Evolutionary conservation across 92 coral and sea anemone genomes (phyloP).

Genomic region (Pocillopora meandrina): DNA sequence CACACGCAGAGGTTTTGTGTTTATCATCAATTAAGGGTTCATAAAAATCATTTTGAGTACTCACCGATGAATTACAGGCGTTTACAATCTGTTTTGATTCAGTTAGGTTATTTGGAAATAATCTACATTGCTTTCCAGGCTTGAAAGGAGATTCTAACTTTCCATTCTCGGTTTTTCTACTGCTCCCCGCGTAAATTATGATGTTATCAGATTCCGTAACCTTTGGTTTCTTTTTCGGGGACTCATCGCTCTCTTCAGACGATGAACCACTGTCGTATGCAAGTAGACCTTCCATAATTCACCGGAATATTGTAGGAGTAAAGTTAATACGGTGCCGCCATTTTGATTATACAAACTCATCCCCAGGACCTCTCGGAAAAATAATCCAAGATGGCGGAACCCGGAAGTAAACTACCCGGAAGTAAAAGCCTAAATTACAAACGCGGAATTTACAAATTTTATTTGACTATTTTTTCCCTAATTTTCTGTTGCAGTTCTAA

Average conservation of each 20-base stretch:
- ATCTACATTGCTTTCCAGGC: no score
- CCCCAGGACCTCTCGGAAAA: not conserved
- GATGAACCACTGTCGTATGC: slow-evolving; percentile 25
- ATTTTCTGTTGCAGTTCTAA: no score
- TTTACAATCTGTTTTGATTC: no score
- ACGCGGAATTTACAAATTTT: no score
- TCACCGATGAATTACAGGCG: no score
- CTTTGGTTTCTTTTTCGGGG: slow-evolving; percentile 22
- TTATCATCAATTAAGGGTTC: no score
- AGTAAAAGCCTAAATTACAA: no score
- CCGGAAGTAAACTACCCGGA: not conserved
- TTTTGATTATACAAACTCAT: not conserved
- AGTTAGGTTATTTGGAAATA: no score
- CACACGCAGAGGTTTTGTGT: no score
- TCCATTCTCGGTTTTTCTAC: slow-evolving; percentile 18
- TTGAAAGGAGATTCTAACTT: no score
- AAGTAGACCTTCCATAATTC: slow-evolving; percentile 13
- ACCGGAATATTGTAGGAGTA: not conserved
- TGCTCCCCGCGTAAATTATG: slow-evolving; percentile 50
- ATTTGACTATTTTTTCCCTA: no score
- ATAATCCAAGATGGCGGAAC: slow-evolving; percentile 2
- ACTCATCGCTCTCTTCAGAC: slow-evolving; percentile 17
- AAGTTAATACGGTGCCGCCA: not conserved
- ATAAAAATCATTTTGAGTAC: no score
- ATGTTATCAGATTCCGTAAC: not conserved